Evolutionary conservation across 2,797 vertebrate genomes (phyloP).

Genomic region (Sebastes reedi): DNA sequence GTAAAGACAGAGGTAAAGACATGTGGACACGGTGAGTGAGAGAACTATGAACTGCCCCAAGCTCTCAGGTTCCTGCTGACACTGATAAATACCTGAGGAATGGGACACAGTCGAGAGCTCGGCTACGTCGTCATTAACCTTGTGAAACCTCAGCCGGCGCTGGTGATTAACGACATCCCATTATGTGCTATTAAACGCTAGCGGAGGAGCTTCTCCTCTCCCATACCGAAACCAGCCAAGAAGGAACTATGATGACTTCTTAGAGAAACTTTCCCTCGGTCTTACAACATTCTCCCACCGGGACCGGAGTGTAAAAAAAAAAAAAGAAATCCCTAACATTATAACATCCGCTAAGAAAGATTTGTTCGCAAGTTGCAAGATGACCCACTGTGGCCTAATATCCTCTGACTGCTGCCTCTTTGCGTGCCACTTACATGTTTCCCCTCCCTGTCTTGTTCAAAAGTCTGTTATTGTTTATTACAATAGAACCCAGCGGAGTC

Average conservation of each 20-base stretch:
- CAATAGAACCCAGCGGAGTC: constrained; percentile 61
- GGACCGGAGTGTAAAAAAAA: neutral
- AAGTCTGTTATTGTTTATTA: constrained; percentile 70
- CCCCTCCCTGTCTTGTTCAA: constrained; percentile 65
- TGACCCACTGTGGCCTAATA: constrained; percentile 57
- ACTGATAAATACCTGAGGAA: constrained; percentile 74
- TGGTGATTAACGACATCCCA: constrained; percentile 76
- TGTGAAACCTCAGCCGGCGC: constrained; percentile 65
- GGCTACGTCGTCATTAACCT: constrained; percentile 74
- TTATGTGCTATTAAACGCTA: constrained; percentile 72
- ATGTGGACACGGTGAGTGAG: neutral
- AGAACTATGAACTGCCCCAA: constrained; percentile 11
- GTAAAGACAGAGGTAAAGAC: neutral
- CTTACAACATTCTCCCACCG: constrained; percentile 3
- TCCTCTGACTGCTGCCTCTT: constrained; percentile 49
- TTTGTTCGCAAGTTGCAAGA: constrained; percentile 23
- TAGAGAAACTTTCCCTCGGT: constrained; percentile 12
- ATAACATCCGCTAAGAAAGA: constrained; percentile 12
- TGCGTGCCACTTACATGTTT: constrained; percentile 56
- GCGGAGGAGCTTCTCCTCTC: constrained; percentile 34
- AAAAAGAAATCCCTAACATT: constrained; percentile 7
- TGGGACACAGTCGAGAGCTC: constrained; percentile 60
- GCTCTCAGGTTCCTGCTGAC: constrained; percentile 52
- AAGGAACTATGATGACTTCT: neutral
- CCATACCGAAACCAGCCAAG: constrained; percentile 41